Evolutionary conservation across 2,113 vertebrate species (phyloP).

Genomic region (Hystrix cristata): DNA sequence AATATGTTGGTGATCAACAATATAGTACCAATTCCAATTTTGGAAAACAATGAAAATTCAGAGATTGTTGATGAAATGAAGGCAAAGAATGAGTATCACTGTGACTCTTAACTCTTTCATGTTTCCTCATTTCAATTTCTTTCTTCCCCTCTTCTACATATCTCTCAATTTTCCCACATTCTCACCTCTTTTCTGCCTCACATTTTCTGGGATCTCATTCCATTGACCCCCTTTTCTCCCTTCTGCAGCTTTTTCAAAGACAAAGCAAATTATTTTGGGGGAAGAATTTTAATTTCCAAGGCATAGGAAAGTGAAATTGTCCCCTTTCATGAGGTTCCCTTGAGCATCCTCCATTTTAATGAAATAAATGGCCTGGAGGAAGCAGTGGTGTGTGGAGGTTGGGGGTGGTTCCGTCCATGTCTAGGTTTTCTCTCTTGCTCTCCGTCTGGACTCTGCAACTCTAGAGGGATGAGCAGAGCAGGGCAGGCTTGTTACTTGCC

Average conservation of each 20-base stretch:
- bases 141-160: not conserved
- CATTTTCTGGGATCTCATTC: not conserved
- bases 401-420: not conserved
- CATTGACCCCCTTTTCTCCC: slow-evolving; percentile 38
- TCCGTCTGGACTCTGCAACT: not conserved
- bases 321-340: slow-evolving; percentile 44
- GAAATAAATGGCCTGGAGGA: slow-evolving; percentile 76
- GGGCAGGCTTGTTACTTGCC: not conserved
- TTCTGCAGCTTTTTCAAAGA: slow-evolving; percentile 55
- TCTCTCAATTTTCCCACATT: not conserved
- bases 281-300: slow-evolving; percentile 76
- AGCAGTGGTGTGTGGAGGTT: not conserved
- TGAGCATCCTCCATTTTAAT: slow-evolving; percentile 72
- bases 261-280: slow-evolving; percentile 73
- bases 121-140: not conserved
- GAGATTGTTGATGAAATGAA: not conserved
- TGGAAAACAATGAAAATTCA: not conserved
- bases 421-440: not conserved
- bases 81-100: not conserved
- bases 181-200: not conserved
- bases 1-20: not conserved
- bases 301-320: slow-evolving; percentile 60
- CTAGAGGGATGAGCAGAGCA: not conserved
- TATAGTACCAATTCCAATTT: not conserved
- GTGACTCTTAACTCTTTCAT: not conserved